A percentile compares a stretch with the other conserved stretches of the same genome.
These are phyloP conservation scores for Excalfactoria chinensis DNA, from an alignment of 2,113 vertebrate species.

Conservation along the genomic window DNA sequence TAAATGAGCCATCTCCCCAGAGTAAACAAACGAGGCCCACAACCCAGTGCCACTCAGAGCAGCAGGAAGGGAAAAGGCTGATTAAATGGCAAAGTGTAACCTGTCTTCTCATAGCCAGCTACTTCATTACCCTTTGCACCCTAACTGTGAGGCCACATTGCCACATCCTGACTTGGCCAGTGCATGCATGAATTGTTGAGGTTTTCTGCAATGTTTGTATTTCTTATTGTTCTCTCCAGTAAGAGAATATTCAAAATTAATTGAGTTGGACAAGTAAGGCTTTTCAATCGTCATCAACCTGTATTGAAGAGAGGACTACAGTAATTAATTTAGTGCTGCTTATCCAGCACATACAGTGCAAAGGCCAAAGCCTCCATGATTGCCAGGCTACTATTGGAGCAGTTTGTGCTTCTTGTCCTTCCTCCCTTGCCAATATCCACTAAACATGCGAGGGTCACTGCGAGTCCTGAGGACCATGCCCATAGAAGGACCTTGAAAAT, in stretches of 20 bases:
- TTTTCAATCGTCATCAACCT: not conserved
- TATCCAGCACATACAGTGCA: rapidly evolving
- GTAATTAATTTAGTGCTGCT: not conserved
- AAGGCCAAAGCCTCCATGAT: not conserved
- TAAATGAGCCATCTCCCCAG: not conserved
- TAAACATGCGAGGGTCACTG: not conserved
- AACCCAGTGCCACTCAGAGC: rapidly evolving
- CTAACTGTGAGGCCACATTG: rapidly evolving
- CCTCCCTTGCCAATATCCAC: not conserved
- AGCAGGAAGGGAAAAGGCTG: not conserved
- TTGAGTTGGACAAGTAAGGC: not conserved
- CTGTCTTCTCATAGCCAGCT: not conserved
- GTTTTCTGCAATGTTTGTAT: not conserved
- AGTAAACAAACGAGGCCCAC: not conserved
- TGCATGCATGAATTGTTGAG: rapidly evolving
- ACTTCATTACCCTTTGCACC: not conserved
- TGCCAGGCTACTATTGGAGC: not conserved
- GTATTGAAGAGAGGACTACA: not conserved
- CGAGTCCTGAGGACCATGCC: not conserved
- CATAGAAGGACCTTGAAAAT: not conserved
- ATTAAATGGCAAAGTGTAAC: rapidly evolving
- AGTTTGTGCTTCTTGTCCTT: not conserved
- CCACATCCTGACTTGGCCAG: not conserved
- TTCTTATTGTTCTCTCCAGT: not conserved
- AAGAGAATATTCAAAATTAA: not conserved